A percentile compares a stretch with the other conserved stretches of the same genome.
Conservation (phyloP, 2,113 vertebrate species). For the Fregata magnificens region DNA sequence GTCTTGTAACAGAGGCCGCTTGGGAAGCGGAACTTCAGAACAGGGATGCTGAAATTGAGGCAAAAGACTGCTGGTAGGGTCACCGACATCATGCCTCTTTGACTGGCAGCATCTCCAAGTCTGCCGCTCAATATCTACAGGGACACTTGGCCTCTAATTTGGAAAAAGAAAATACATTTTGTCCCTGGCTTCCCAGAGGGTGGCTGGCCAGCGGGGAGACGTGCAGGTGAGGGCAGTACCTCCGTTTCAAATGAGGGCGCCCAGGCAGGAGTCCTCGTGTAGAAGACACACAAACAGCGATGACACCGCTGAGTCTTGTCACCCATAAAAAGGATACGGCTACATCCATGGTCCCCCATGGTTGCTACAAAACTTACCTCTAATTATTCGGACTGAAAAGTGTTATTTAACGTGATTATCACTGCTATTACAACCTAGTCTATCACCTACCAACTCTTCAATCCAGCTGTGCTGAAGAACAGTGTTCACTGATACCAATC, state of each 20-base stretch:
- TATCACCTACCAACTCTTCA: background rate
- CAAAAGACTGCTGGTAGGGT: background rate
- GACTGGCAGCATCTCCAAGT: background rate
- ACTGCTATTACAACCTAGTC: background rate
- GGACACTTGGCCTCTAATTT: too few relatives aligned
- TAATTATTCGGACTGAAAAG: background rate
- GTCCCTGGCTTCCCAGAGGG: rapidly evolving
- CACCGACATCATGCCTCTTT: rapidly evolving
- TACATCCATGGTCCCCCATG: background rate
- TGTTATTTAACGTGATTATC: background rate
- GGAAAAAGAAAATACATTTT: background rate
- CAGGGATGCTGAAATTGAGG: background rate
- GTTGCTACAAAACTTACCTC: background rate
- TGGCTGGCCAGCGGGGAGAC: rapidly evolving
- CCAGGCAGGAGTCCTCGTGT: background rate
- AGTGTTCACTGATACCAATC: rapidly evolving
- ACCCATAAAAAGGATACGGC: background rate
- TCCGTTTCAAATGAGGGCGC: background rate
- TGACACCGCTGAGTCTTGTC: background rate
- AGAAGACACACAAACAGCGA: too few relatives aligned
- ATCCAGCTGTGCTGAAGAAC: background rate
- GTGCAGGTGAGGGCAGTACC: background rate
- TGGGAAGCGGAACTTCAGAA: background rate
- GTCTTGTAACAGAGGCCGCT: background rate
- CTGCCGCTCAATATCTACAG: background rate